These are phyloP conservation scores for Octonoba sinensis DNA, from an alignment of 2,888 invertebrate genomes.

Conservation along the genomic window DNA sequence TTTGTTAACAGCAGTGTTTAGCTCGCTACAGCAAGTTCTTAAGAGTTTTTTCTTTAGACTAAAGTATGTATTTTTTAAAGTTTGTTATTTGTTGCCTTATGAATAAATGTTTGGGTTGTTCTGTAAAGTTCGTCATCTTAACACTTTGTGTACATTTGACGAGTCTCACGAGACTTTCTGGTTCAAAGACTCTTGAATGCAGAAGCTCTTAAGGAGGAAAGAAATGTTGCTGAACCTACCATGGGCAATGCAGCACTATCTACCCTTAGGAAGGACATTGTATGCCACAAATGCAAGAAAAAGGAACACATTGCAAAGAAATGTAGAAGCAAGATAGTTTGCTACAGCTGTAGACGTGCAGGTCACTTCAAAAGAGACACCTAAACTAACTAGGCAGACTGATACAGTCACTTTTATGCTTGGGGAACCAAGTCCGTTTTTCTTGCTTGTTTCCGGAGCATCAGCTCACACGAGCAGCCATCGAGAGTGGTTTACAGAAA, in stretches of 20 bases:
- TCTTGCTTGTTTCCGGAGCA: constrained; percentile 6
- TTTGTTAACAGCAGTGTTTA: too few relatives aligned
- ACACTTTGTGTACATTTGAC: too few relatives aligned
- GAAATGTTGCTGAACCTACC: constrained; percentile 3
- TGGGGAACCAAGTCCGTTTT: constrained; percentile 1
- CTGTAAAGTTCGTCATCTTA: too few relatives aligned
- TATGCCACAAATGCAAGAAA: constrained; percentile 8
- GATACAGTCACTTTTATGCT: constrained; percentile 19
- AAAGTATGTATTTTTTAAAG: too few relatives aligned
- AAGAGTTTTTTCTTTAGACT: too few relatives aligned
- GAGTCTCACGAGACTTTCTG: too few relatives aligned
- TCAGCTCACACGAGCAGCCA: constrained; percentile 5
- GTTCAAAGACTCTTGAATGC: constrained; percentile 31
- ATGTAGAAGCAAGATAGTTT: constrained; percentile 3
- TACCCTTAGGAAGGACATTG: constrained; percentile 16
- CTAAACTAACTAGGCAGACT: background rate
- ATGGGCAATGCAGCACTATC: constrained; percentile 15
- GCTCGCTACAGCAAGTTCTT: too few relatives aligned
- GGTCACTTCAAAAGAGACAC: constrained; percentile 18
- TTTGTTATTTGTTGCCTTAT: too few relatives aligned
- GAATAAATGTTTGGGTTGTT: too few relatives aligned
- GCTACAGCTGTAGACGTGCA: background rate
- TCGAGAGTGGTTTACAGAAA: constrained; percentile 21
- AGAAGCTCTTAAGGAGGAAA: constrained; percentile 23
- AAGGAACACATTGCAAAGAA: constrained; percentile 12